Conservation (phyloP, 2,888 invertebrate species). For the Dicyrtoma fusca region DNA sequence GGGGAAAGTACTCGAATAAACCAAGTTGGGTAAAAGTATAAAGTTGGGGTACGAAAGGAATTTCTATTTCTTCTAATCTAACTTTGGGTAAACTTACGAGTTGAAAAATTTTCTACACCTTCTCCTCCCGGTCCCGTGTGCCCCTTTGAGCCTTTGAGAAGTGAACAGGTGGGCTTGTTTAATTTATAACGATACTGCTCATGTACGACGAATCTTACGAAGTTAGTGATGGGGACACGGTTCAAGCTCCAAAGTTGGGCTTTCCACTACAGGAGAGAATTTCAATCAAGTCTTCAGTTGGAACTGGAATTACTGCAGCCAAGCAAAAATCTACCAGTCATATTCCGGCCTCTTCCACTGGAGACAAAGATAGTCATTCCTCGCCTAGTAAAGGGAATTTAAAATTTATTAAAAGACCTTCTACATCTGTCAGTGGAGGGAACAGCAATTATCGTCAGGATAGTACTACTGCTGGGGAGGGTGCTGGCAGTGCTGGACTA, state of each 20-base stretch:
- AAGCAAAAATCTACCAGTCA: constrained; percentile 26
- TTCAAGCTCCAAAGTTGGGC: constrained; percentile 30
- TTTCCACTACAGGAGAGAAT: constrained; percentile 21
- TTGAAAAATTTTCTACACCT: neutral
- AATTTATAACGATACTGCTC: neutral
- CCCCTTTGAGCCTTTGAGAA: neutral
- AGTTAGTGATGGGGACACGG: constrained; percentile 43
- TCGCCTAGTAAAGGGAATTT: neutral
- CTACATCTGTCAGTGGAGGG: constrained; percentile 7
- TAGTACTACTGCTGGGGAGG: neutral
- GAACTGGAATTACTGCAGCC: neutral
- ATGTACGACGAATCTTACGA: constrained; percentile 49
- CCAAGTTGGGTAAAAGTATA: no score
- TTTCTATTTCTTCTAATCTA: no score
- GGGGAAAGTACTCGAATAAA: no score
- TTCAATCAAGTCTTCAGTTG: constrained; percentile 18
- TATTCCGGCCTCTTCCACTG: constrained; percentile 16
- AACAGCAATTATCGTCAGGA: neutral
- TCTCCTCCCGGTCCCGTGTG: neutral
- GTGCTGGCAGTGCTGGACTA: constrained; percentile 9
- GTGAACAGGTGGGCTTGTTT: neutral
- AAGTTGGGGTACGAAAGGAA: no score
- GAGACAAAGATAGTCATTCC: neutral
- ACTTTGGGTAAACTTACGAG: no score
- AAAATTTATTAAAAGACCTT: constrained; percentile 21